These are phyloP conservation scores for Flexamia atlantica DNA, from an alignment of 2,888 invertebrate species.

Conservation along the genomic window DNA sequence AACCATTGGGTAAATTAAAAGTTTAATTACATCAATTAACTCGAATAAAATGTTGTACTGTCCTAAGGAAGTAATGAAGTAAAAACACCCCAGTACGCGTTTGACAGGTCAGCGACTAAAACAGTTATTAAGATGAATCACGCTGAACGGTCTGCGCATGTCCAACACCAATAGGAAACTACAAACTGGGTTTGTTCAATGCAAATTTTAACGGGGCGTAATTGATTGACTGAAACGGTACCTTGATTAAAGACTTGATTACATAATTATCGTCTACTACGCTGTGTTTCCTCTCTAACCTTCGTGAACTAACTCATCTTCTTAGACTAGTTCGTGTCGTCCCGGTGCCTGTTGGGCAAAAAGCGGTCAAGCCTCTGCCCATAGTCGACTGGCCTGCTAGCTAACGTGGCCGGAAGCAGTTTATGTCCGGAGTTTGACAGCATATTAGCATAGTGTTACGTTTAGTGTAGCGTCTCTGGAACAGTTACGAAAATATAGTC, in stretches of 20 bases:
- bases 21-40: too few relatives aligned
- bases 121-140: too few relatives aligned
- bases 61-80: too few relatives aligned
- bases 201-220: slow-evolving; percentile 15
- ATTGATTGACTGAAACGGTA: slow-evolving; percentile 26
- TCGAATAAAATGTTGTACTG: too few relatives aligned
- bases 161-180: background rate
- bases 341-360: background rate
- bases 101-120: too few relatives aligned
- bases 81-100: too few relatives aligned
- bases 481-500: too few relatives aligned
- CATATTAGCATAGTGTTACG: too few relatives aligned
- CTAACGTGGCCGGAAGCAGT: background rate
- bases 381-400: background rate
- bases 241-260: slow-evolving; percentile 35
- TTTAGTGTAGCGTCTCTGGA: too few relatives aligned
- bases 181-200: background rate
- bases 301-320: slow-evolving; percentile 6
- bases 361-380: background rate
- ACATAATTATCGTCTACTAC: background rate
- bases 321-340: background rate
- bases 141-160: background rate
- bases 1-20: too few relatives aligned
- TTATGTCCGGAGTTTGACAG: too few relatives aligned
- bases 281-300: slow-evolving; percentile 2